These are phyloP conservation scores for Galerucella calmariensis DNA, from an alignment of 2,888 invertebrate species.

Conservation along the genomic window DNA sequence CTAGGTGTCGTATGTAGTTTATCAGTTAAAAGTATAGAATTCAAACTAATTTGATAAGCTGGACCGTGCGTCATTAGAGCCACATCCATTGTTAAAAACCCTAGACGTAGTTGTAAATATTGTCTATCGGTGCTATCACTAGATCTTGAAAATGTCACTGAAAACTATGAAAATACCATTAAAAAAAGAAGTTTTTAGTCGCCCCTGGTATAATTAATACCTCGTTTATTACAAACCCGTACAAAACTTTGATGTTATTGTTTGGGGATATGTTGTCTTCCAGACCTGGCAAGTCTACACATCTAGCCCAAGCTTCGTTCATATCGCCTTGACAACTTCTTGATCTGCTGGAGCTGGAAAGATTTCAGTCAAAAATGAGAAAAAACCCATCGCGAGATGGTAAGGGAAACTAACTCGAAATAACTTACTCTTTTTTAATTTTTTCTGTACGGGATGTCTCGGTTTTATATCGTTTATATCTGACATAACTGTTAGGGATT, in stretches of 20 bases:
- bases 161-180: constrained; percentile 66
- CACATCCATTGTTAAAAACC: constrained; percentile 77
- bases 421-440: constrained; percentile 47
- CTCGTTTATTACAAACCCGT: constrained; percentile 79
- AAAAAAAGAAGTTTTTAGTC: background rate
- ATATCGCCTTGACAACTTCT: constrained; percentile 50
- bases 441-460: constrained; percentile 45
- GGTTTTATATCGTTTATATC: constrained; percentile 48
- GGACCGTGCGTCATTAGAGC: constrained; percentile 84
- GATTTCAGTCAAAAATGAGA: too few relatives aligned
- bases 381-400: too few relatives aligned
- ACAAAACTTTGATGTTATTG: constrained; percentile 77
- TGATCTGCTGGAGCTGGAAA: constrained; percentile 48
- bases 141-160: constrained; percentile 74
- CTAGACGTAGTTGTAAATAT: constrained; percentile 78
- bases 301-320: constrained; percentile 78
- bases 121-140: constrained; percentile 75
- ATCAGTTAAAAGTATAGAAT: constrained; percentile 76
- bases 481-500: constrained; percentile 46
- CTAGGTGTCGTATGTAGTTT: constrained; percentile 78
- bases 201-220: constrained; percentile 53
- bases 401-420: background rate
- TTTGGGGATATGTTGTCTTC: constrained; percentile 85
- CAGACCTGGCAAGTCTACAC: constrained; percentile 82
- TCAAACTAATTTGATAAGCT: constrained; percentile 77